phyloP scores from a whole-genome alignment of 2,797 vertebrate genomes.

The Phataginus tetradactyla region DNA sequence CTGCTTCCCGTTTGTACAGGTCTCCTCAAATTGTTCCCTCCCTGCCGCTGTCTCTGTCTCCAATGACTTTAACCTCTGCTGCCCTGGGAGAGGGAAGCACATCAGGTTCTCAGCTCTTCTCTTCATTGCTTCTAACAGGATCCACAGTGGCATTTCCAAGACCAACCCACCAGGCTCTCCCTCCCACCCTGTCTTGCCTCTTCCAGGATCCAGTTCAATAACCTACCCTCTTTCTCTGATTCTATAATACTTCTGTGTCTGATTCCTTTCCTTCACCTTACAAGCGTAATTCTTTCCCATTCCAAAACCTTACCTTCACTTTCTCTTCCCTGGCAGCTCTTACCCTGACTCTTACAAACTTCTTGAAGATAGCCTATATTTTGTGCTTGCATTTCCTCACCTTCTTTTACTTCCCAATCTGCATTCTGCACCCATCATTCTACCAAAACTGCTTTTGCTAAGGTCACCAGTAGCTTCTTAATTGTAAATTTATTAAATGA shows the following conservation, averaged over 20 bases:
- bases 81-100: not conserved
- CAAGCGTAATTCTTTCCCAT: constrained; percentile 17
- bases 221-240: not conserved
- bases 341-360: not conserved
- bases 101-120: not conserved
- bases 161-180: not conserved
- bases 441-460: not conserved
- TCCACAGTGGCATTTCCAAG: not conserved
- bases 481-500: constrained; percentile 4
- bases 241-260: not conserved
- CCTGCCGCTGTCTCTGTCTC: not conserved
- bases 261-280: not conserved
- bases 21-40: not conserved
- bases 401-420: not conserved
- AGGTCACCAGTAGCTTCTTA: not conserved
- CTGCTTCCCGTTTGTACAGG: not conserved
- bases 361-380: not conserved
- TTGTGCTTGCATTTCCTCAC: not conserved
- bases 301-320: not conserved
- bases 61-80: not conserved
- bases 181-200: not conserved
- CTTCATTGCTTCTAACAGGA: not conserved
- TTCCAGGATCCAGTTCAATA: not conserved
- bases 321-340: not conserved
- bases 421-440: not conserved